Conservation (phyloP, 2,888 invertebrate genomes). For the Mimas tiliae region DNA sequence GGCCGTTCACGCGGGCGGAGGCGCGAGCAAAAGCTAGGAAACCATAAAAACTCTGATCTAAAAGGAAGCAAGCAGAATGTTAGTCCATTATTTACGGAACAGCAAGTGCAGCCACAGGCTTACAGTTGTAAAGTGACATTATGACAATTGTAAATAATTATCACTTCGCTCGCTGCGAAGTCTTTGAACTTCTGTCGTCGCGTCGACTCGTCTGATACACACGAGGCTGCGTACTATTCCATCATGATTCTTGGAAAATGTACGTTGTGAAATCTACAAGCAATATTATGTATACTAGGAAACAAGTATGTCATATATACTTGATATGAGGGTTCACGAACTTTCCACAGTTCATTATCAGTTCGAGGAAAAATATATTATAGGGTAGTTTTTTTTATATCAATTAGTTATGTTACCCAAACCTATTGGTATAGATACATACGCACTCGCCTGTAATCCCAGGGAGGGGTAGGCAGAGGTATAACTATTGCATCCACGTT, state of each 20-base stretch:
- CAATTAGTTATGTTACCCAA: too few species aligned
- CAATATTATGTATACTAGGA: not conserved
- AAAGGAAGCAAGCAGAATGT: not conserved
- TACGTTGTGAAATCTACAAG: not conserved
- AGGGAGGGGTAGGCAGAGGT: too few species aligned
- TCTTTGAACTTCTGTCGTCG: constrained; percentile 18
- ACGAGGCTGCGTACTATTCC: not conserved
- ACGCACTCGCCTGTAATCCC: too few species aligned
- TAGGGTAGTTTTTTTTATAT: too few species aligned
- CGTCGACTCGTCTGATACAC: constrained; percentile 2
- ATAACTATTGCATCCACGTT: too few species aligned
- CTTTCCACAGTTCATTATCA: too few species aligned
- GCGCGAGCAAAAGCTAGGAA: too few species aligned
- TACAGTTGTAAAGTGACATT: constrained; percentile 28
- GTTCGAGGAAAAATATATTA: too few species aligned
- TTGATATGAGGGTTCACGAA: too few species aligned
- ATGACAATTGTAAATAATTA: constrained; percentile 36
- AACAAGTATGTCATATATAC: not conserved
- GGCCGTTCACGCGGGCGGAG: too few species aligned
- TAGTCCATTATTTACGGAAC: too few species aligned
- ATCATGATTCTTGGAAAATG: not conserved
- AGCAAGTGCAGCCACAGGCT: not conserved
- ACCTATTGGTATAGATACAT: too few species aligned
- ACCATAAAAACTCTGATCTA: not conserved
- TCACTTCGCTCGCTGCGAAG: constrained; percentile 12